Conservation (phyloP, 2,888 invertebrate genomes). For the Cheilosia variabilis region DNA sequence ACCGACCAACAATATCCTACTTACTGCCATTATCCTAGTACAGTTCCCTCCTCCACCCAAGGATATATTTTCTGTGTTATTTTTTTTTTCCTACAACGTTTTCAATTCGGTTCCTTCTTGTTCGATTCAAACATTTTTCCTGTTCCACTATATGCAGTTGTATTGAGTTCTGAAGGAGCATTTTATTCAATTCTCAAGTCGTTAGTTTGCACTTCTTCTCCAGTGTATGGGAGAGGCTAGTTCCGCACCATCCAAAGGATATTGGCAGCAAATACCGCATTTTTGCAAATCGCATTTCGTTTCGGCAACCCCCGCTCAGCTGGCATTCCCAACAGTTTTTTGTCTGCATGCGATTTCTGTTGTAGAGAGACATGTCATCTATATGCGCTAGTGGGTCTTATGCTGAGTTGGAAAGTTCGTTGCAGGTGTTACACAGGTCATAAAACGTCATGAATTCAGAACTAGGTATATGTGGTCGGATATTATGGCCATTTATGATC, state of each 20-base stretch:
- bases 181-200: constrained; percentile 71
- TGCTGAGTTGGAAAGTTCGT: constrained; percentile 30
- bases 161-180: constrained; percentile 46
- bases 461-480: constrained; percentile 47
- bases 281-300: constrained; percentile 66
- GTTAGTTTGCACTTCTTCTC: constrained; percentile 45
- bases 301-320: constrained; percentile 12
- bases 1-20: constrained; percentile 54
- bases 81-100: constrained; percentile 6
- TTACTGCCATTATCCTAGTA: constrained; percentile 25
- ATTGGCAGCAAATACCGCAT: constrained; percentile 72
- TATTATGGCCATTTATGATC: constrained; percentile 65
- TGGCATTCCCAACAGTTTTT: constrained; percentile 9
- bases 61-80: constrained; percentile 15
- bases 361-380: constrained; percentile 13
- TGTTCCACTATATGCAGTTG: constrained; percentile 41
- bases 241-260: constrained; percentile 38
- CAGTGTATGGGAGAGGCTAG: neutral
- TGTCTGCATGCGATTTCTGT: constrained; percentile 16
- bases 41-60: neutral
- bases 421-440: constrained; percentile 74
- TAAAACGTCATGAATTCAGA: constrained; percentile 73
- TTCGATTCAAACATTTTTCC: constrained; percentile 42
- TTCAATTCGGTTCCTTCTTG: constrained; percentile 30
- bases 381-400: neutral